These are phyloP conservation scores for Phengaris alcon DNA, from an alignment of 2,888 invertebrate species.

Conservation along the genomic window DNA sequence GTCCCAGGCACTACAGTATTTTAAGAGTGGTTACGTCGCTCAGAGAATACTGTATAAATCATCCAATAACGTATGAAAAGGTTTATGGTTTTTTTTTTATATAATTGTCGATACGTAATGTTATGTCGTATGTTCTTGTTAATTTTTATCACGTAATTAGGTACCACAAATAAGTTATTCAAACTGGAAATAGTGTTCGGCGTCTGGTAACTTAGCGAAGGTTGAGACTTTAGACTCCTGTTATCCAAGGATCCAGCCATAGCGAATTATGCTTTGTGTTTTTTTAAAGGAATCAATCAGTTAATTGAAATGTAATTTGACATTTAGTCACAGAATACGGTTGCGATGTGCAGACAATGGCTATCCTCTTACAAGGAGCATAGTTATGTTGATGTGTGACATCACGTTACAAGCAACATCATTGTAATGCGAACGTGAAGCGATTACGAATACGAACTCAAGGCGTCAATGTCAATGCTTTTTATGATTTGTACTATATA, in stretches of 20 bases:
- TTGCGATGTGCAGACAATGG: neutral
- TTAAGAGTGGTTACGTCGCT: too few relatives aligned
- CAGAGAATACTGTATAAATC: too few relatives aligned
- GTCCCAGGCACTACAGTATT: too few relatives aligned
- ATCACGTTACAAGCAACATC: conserved; percentile 42
- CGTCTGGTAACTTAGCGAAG: neutral
- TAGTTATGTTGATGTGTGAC: conserved; percentile 41
- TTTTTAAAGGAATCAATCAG: neutral
- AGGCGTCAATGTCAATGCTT: conserved; percentile 23
- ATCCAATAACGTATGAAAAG: too few relatives aligned
- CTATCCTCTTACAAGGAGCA: neutral
- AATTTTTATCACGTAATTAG: too few relatives aligned
- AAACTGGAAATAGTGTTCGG: too few relatives aligned
- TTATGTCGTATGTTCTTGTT: too few relatives aligned
- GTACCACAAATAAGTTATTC: too few relatives aligned
- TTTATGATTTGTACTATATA: conserved; percentile 5
- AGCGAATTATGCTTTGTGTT: neutral
- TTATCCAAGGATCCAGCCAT: neutral
- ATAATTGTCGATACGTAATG: too few relatives aligned
- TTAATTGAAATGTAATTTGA: conserved; percentile 12
- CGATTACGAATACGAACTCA: conserved; percentile 17
- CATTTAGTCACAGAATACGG: conserved; percentile 9
- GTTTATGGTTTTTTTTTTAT: too few relatives aligned
- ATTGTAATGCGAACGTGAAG: conserved; percentile 23
- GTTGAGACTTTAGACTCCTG: neutral